A percentile compares a stretch with the other conserved stretches of the same genome.
Evolutionary conservation across 2,113 vertebrate genomes (phyloP).

Genomic region (Phasianus colchicus): DNA sequence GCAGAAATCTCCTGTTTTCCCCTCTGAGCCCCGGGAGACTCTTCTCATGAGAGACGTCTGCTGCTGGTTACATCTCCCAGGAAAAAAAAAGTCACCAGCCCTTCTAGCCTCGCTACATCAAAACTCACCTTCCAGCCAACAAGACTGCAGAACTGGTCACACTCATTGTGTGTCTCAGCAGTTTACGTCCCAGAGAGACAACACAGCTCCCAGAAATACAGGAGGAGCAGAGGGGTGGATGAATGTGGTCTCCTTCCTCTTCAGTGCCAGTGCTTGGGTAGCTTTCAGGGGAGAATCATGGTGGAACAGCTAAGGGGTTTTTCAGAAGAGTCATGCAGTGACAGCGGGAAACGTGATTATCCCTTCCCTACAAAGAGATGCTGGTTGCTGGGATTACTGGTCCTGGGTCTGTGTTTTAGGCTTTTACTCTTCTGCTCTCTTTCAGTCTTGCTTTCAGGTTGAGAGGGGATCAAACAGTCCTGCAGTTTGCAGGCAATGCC

Average conservation of each 20-base stretch:
- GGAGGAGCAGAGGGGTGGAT: neutral
- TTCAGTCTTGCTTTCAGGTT: constrained; percentile 3
- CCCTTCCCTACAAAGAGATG: neutral
- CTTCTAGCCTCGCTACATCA: rapidly evolving
- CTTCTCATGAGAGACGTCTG: rapidly evolving
- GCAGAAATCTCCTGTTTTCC: neutral
- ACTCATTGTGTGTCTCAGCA: rapidly evolving
- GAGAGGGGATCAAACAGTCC: neutral
- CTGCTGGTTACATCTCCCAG: neutral
- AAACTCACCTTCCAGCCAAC: neutral
- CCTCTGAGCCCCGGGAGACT: neutral
- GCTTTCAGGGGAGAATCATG: neutral
- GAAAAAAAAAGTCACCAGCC: neutral
- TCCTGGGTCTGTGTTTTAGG: neutral
- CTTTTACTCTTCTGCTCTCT: constrained; percentile 15
- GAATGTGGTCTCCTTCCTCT: neutral
- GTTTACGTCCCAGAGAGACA: neutral
- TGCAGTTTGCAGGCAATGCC: neutral
- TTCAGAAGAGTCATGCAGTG: neutral
- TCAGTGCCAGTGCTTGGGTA: rapidly evolving
- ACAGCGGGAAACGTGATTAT: rapidly evolving
- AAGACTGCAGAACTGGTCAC: neutral
- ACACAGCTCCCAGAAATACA: neutral
- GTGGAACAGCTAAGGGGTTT: neutral
- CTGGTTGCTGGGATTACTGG: neutral